A percentile compares a stretch with the other conserved stretches of the same genome.
phyloP scores from a whole-genome alignment of 2,113 vertebrate species.

The Perognathus longimembris region DNA sequence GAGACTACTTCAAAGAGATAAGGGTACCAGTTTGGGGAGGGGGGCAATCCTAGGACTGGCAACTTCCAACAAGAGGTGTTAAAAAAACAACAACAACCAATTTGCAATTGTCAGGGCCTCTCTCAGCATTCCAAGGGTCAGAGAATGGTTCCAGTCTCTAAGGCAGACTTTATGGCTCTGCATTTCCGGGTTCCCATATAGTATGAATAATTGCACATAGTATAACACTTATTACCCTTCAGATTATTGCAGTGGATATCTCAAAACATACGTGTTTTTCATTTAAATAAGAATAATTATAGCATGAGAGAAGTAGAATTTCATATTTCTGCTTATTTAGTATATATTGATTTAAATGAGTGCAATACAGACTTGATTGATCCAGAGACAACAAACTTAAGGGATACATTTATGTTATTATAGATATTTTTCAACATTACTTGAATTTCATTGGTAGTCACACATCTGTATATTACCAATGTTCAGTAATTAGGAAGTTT shows the following conservation, averaged over 20 bases:
- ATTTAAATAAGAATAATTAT: not conserved
- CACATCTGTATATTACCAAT: not conserved
- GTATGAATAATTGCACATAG: not conserved
- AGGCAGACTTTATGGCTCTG: too few species aligned
- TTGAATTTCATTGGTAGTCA: not conserved
- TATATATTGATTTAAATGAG: not conserved
- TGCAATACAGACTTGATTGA: not conserved
- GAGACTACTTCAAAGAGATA: too few species aligned
- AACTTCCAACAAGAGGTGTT: too few species aligned
- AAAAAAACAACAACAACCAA: too few species aligned
- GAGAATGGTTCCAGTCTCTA: too few species aligned
- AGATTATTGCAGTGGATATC: not conserved
- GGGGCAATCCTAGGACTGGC: too few species aligned
- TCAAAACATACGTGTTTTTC: not conserved
- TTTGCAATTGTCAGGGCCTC: too few species aligned
- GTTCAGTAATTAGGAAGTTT: slow-evolving; percentile 12
- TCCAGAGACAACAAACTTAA: too few species aligned
- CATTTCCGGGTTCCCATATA: too few species aligned
- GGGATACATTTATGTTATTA: not conserved
- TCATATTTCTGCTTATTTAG: not conserved
- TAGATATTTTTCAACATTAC: not conserved
- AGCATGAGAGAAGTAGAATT: not conserved
- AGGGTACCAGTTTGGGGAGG: too few species aligned
- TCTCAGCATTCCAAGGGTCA: too few species aligned
- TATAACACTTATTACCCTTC: not conserved